Base-by-base conservation (phyloP, 2,797 vertebrate species). In the Hippocampus kuda region DNA sequence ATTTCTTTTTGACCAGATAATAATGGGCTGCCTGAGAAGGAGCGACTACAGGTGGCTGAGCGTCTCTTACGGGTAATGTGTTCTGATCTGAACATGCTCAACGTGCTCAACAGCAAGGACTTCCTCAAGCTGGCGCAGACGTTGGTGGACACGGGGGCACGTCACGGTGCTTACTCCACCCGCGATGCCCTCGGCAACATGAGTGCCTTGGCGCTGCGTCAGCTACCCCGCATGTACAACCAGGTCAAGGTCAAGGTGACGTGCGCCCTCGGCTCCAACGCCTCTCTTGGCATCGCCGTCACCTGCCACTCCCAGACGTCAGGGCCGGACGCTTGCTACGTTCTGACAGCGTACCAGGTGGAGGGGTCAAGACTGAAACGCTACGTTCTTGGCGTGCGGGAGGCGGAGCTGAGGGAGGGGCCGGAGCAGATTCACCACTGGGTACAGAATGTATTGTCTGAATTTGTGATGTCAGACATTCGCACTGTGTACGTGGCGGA, bases 241-340 rank as follows among this genome's bases (percentile, higher is more conserved):
- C 97, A 99, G 84, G 95, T 98, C 78, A 99, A 99, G 84, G 97
- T 99, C 67, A 99, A 99, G 76, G 96, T 99, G 80, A 99, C 97
- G 0, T 99, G 97, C 0, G 96, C 97, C 22, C 89, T 99, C 12
- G 97, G 97, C 74, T 95, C 95, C 84, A 97, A 97, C 0, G 91
- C 94, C 1, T 95, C 95, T 22, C 89, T 95, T 1, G 97, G 97
- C 73, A 98, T 99, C 0, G 96, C 95, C 0, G 93, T 99, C 68
- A 97, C 96, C 38, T 99, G 97, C 83, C 97, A 99, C 88, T 94
- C 96, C 0, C 96, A 98, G 88, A 92, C 93, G 0, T 81, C 94
- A 0, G 96, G 97, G 26, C 89, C 94, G 0, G 95, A 96, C 65
- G 94, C 95, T 10, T 99, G 95, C 90, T 96, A 94, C 62, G 93